Evolutionary conservation across 2,888 invertebrate species (phyloP).

Genomic region (Ischnus inquisitorius): DNA sequence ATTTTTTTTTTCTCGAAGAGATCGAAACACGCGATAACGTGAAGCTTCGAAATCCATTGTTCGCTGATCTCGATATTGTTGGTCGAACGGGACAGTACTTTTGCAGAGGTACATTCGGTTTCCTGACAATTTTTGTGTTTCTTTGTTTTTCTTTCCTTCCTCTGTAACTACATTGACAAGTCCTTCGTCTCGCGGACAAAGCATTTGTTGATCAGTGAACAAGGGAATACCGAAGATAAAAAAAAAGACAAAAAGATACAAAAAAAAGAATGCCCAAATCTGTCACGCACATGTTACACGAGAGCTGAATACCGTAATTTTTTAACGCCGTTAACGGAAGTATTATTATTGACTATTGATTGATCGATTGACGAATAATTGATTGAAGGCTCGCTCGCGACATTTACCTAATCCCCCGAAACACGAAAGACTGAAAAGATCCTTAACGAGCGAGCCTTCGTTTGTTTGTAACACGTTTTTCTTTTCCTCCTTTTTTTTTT

Average conservation of each 20-base stretch:
- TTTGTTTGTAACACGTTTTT: constrained; percentile 49
- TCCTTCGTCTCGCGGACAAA: neutral
- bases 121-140: neutral
- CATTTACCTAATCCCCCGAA: constrained; percentile 61
- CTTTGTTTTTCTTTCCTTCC: neutral
- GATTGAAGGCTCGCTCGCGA: constrained; percentile 70
- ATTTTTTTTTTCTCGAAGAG: constrained; percentile 34
- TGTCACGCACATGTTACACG: constrained; percentile 57
- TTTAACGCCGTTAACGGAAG: constrained; percentile 55
- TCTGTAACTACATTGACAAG: neutral
- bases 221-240: constrained; percentile 45
- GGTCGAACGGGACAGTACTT: neutral
- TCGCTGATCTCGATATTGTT: constrained; percentile 48
- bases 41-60: constrained; percentile 64
- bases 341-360: constrained; percentile 55
- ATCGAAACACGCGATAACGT: constrained; percentile 38
- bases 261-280: constrained; percentile 57
- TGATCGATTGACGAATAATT: constrained; percentile 54
- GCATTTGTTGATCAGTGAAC: constrained; percentile 50
- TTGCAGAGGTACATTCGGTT: neutral
- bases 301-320: constrained; percentile 57
- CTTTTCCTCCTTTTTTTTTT: constrained; percentile 40
- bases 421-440: constrained; percentile 78
- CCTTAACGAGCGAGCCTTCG: constrained; percentile 70
- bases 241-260: constrained; percentile 2